A percentile compares a stretch with the other conserved stretches of the same genome.
Evolutionary conservation across 2,113 vertebrate genomes (phyloP).

Genomic region (Melanotaenia duboulayi): DNA sequence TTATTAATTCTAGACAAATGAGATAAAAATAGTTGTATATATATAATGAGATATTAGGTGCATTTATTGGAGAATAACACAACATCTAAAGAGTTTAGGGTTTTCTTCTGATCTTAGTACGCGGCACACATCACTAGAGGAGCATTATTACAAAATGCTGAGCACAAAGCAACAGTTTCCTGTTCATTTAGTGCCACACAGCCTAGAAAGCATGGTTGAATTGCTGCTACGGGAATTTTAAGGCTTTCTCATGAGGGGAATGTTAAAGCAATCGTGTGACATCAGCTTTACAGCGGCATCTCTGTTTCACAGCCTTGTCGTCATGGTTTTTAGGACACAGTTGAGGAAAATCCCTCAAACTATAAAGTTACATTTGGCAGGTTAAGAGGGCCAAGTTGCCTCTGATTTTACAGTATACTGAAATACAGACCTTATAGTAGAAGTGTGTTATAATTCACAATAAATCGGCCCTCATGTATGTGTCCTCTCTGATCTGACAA

Average conservation of each 20-base stretch:
- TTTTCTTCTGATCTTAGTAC: background rate
- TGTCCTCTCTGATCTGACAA: constrained; percentile 20
- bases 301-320: constrained; percentile 45
- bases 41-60: too few species aligned
- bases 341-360: constrained; percentile 49
- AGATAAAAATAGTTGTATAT: background rate
- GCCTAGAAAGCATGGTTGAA: constrained; percentile 24
- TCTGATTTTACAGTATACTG: constrained; percentile 24
- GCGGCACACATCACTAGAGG: constrained; percentile 7
- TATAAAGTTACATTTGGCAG: constrained; percentile 49
- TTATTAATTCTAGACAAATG: too few species aligned
- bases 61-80: too few species aligned
- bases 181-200: constrained; percentile 16
- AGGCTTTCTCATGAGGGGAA: constrained; percentile 58
- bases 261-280: constrained; percentile 29
- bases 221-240: constrained; percentile 53
- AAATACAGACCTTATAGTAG: constrained; percentile 15
- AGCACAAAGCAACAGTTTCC: constrained; percentile 29
- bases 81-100: constrained; percentile 4
- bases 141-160: constrained; percentile 27
- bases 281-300: constrained; percentile 25
- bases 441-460: constrained; percentile 13
- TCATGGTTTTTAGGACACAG: constrained; percentile 59
- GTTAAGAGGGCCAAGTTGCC: constrained; percentile 7
- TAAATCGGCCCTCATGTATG: background rate